Percentiles rank a stretch among this genome's conserved stretches.
These are phyloP conservation scores for Drosophila yakuba DNA, from an alignment of 1,140 invertebrate genomes.

Conservation along the genomic window DNA sequence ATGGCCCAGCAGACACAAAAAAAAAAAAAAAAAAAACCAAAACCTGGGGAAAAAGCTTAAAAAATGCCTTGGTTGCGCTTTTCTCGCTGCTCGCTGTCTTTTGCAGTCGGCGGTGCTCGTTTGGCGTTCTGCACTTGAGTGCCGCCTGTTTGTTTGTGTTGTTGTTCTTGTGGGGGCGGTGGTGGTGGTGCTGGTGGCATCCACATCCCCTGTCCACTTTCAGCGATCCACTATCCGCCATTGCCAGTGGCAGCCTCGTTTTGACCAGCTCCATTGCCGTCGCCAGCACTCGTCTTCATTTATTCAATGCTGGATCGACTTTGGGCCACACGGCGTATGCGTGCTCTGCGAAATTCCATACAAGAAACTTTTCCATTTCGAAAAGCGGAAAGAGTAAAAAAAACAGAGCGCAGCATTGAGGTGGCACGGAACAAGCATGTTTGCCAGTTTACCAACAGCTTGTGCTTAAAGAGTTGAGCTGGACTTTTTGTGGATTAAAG, in stretches of 20 bases:
- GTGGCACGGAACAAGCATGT: constrained; percentile 17
- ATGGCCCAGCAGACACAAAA: constrained; percentile 26
- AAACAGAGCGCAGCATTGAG: constrained; percentile 8
- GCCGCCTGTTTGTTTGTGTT: constrained; percentile 52
- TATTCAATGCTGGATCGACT: constrained; percentile 68
- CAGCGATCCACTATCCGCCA: constrained; percentile 27
- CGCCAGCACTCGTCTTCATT: constrained; percentile 66
- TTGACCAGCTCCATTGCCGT: constrained; percentile 54
- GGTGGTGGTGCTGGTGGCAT: constrained; percentile 52
- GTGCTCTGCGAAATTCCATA: constrained; percentile 57
- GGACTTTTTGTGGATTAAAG: constrained; percentile 14
- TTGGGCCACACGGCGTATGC: constrained; percentile 71
- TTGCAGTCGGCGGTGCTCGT: constrained; percentile 63
- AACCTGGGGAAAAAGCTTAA: constrained; percentile 14
- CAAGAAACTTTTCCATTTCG: constrained; percentile 60
- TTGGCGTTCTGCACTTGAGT: constrained; percentile 73
- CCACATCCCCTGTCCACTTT: constrained; percentile 7
- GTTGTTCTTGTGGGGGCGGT: constrained; percentile 26
- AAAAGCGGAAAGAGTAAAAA: constrained; percentile 12
- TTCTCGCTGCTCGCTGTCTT: constrained; percentile 73
- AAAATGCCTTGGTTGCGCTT: constrained; percentile 59
- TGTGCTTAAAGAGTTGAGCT: constrained; percentile 19
- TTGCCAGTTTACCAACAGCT: constrained; percentile 17
- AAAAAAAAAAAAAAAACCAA: constrained; percentile 15
- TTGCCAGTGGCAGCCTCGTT: constrained; percentile 47